Evolutionary conservation across 2,113 vertebrate genomes (phyloP), one percentile per base, ranked within the genome.

Genomic region (Oncorhynchus tshawytscha): DNA sequence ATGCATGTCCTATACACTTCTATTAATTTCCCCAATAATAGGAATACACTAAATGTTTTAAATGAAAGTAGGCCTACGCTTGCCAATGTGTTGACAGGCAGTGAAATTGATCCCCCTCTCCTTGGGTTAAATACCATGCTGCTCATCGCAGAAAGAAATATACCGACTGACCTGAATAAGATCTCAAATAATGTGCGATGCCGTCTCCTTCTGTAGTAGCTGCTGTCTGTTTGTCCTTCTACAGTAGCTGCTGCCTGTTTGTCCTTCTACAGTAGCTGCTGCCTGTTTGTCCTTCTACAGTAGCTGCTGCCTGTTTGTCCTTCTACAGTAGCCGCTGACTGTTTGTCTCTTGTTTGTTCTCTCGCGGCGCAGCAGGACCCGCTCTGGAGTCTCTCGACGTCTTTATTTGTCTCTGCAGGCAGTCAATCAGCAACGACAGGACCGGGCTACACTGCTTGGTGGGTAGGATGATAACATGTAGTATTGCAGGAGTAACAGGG

Each of bases 151-250:
- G 18, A n/a, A 62, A 62, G 59, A 62, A 62, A 22, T 59, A 11
- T 11, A 25, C 29, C 3, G 24, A 72, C 70, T 72, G 15, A 72
- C 70, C 70, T 72, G 48, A 72, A 72, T 15, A 62, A 62, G n/a
- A 22, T 8, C 9, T 62, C n/a, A 62, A 62, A 62, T 62, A 62
- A 24, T 8, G 70, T 72, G 49, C 27, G 24, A 20, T 72, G 24
- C 24, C 27, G 20, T 59, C 4, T 45, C 15, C 51, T 54, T 72
- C 70, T 59, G 20, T 8, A 45, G 39, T 11, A 11, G 39, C 34
- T 39, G 34, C 34, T 39, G 7, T 7, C 34, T 39, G 34, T 9
- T 39, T 9, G 39, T 45, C 39, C 51, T 71, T 51, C 49, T 71
- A 24, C 6, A 45, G 39, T 45, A 2, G 39, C 34, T 39, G 34